Evolutionary conservation across 2,888 invertebrate genomes (phyloP), one percentile per base, ranked within the genome.

Genomic region (Nemapogon koenigi): DNA sequence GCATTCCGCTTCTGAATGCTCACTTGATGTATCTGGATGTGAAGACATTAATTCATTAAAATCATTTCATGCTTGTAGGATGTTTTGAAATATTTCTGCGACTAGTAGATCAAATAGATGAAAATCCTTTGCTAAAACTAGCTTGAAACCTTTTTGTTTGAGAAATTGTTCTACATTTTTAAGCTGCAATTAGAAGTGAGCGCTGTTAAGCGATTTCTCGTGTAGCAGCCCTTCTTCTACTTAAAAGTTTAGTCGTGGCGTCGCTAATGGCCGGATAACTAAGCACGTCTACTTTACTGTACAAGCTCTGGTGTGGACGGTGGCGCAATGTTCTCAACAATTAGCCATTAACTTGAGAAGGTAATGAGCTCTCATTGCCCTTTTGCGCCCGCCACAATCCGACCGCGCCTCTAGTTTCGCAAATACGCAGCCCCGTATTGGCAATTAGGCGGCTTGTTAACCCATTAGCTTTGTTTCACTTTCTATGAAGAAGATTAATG

Each of bases 1-100:
- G n/a, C 62, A 72, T 76, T 76, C 76, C 76, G 49, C 35, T 43
- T 49, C 50, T 45, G 58, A 49, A 57, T 55, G 54, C 62, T 43
- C 58, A 58, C 62, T 64, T 61, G 59, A 38, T 38, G 65, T 67
- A 33, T 33, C 33, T 67, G 58, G 53, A 22, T 22, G 49, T 31
- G 17, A 19, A 49, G 50, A 54, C 64, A 67, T 69, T 63, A 62
- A 60, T 60, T 64, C 58, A 65, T 65, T 65, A 61, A 54, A 51
- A 33, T 18, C 33, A 17, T 18, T 18, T 18, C 13, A 28, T 28
- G 11, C 6, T n/a, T 28, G 4, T 28, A 28, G 11, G 4, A 11
- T 28, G 8, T 28, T 4, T 28, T 28, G 11, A 13, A 7, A 28
- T 28, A 4, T 13, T 7, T 22, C 8, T 22, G 6, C 8, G 22